These are phyloP conservation scores for Bombus sibiricus DNA, from an alignment of 1,140 invertebrate genomes.

Conservation along the genomic window DNA sequence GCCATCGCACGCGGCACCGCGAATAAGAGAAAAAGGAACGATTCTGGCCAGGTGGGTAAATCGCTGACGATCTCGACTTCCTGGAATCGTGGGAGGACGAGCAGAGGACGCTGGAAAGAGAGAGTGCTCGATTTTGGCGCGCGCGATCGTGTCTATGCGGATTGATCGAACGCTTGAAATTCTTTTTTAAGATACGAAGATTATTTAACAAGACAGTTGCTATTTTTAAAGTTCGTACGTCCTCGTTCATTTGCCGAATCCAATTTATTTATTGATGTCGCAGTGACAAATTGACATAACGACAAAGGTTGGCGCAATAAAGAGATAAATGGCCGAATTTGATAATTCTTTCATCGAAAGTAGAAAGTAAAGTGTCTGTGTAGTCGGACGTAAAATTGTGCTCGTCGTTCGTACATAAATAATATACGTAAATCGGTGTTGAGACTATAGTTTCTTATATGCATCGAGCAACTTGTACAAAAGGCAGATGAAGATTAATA, in stretches of 20 bases:
- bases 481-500: neutral
- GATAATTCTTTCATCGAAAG: too few relatives aligned
- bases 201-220: neutral
- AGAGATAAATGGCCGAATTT: too few relatives aligned
- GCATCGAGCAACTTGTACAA: neutral
- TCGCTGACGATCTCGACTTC: constrained; percentile 26
- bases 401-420: neutral
- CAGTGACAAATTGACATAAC: too few relatives aligned
- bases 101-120: neutral
- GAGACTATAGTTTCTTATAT: neutral
- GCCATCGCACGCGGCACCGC: neutral
- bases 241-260: neutral
- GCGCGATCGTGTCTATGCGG: neutral
- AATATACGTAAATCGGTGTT: neutral
- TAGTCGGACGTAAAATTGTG: neutral
- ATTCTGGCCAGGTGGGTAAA: constrained; percentile 26
- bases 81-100: constrained; percentile 39
- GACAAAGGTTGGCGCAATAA: too few relatives aligned
- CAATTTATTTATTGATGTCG: neutral
- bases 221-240: neutral
- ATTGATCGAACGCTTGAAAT: neutral
- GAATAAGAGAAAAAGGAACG: neutral
- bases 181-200: neutral
- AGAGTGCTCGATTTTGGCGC: neutral
- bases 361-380: too few relatives aligned